Evolutionary conservation across 2,888 invertebrate species (phyloP).

Genomic region (Lampropteryx suffumata): DNA sequence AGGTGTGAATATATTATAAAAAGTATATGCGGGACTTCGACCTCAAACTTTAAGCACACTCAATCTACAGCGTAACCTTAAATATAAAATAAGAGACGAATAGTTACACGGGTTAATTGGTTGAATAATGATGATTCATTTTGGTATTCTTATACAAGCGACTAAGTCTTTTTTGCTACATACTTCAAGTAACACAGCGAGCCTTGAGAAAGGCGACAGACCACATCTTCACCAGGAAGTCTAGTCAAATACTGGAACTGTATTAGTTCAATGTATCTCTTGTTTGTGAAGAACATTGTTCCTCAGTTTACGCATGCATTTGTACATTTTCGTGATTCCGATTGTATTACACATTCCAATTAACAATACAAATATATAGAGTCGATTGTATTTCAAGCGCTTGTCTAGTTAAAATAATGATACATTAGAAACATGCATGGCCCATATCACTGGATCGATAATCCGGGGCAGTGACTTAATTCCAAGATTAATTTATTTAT

Average conservation of each 20-base stretch:
- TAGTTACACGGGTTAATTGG: neutral
- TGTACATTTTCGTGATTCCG: neutral
- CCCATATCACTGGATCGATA: neutral
- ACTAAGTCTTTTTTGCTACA: slow-evolving; percentile 22
- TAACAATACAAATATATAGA: slow-evolving; percentile 6
- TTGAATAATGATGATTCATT: slow-evolving; percentile 3
- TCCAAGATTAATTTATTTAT: too few relatives aligned
- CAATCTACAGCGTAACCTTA: slow-evolving; percentile 2
- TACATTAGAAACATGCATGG: too few relatives aligned
- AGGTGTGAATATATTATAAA: slow-evolving; percentile 1
- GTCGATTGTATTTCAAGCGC: slow-evolving; percentile 14
- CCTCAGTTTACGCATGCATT: slow-evolving; percentile 25
- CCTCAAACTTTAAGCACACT: neutral
- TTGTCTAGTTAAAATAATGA: slow-evolving; percentile 47
- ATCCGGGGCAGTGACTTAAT: slow-evolving; percentile 53
- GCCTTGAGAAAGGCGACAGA: neutral
- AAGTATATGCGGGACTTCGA: neutral
- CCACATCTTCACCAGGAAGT: neutral
- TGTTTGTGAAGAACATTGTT: slow-evolving; percentile 1
- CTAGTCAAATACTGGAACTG: neutral
- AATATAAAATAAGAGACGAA: neutral
- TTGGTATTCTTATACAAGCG: slow-evolving; percentile 11
- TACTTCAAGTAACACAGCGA: slow-evolving; percentile 11
- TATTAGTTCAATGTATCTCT: neutral
- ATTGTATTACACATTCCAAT: slow-evolving; percentile 59